phyloP scores from a whole-genome alignment of 2,113 vertebrate genomes.

The Mionectes macconnelli region DNA sequence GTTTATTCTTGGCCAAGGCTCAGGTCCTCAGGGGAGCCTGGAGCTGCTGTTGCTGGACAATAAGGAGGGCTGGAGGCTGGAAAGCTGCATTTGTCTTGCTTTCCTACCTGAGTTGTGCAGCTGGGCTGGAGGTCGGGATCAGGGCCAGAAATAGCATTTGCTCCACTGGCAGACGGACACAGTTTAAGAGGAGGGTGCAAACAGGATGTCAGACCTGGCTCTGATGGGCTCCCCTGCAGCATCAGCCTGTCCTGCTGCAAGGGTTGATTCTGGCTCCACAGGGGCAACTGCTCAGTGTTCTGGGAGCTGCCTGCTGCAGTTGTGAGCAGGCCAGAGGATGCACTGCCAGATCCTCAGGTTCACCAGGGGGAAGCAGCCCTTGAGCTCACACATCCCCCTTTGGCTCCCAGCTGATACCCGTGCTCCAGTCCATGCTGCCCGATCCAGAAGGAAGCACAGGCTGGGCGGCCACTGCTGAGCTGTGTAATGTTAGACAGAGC shows the following conservation, averaged over 20 bases:
- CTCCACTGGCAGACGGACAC: fast-evolving
- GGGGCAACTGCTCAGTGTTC: fast-evolving
- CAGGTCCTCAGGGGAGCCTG: neutral
- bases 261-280: neutral
- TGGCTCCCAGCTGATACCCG: no score
- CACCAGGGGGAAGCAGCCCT: fast-evolving
- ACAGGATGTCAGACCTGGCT: neutral
- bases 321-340: neutral
- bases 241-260: neutral
- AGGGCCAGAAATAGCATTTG: neutral
- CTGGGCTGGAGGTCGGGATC: neutral
- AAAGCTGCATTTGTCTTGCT: neutral
- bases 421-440: neutral
- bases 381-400: neutral
- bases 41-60: neutral
- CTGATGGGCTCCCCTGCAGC: neutral
- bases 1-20: neutral
- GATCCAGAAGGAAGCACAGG: neutral
- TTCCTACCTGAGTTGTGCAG: neutral
- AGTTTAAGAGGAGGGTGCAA: neutral
- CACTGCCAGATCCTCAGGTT: neutral
- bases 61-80: neutral
- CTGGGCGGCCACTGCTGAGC: neutral
- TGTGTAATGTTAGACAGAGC: neutral
- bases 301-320: neutral